These are phyloP conservation scores for Orycteropus afer DNA, from an alignment of 2,113 vertebrate species.

Conservation along the genomic window DNA sequence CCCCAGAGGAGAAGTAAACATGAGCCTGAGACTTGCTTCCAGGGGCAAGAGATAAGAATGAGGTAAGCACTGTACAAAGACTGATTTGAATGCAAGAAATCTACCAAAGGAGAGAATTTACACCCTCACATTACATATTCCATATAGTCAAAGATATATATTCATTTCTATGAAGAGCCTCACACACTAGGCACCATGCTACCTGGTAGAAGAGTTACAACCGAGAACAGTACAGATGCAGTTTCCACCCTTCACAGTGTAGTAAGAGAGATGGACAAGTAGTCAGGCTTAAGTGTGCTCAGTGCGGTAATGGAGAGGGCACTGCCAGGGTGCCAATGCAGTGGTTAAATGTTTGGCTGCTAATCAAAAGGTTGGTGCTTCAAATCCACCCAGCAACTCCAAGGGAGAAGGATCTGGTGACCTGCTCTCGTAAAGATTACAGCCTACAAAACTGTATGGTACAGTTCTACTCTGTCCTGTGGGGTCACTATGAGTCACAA, in stretches of 20 bases:
- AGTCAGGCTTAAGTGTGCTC: not conserved
- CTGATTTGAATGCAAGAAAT: not conserved
- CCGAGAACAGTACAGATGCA: not conserved
- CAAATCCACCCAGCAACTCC: not conserved
- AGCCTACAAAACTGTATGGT: not conserved
- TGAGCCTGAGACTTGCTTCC: constrained; percentile 1
- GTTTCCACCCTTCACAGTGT: not conserved
- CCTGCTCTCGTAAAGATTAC: not conserved
- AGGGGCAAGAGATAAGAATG: not conserved
- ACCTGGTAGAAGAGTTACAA: not conserved
- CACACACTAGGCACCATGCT: not conserved
- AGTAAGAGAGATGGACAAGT: not conserved
- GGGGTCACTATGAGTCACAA: not conserved
- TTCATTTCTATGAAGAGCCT: not conserved
- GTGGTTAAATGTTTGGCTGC: not conserved
- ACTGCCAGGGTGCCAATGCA: not conserved
- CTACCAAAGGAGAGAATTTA: not conserved
- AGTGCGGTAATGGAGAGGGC: not conserved
- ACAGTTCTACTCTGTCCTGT: not conserved
- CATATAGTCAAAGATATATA: not conserved
- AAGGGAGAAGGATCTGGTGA: too few species aligned
- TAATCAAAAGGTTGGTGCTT: not conserved
- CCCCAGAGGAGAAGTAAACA: not conserved
- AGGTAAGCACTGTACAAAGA: not conserved
- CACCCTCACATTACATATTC: not conserved